Evolutionary conservation across 2,113 vertebrate species (phyloP).

Genomic region (Noctilio leporinus): DNA sequence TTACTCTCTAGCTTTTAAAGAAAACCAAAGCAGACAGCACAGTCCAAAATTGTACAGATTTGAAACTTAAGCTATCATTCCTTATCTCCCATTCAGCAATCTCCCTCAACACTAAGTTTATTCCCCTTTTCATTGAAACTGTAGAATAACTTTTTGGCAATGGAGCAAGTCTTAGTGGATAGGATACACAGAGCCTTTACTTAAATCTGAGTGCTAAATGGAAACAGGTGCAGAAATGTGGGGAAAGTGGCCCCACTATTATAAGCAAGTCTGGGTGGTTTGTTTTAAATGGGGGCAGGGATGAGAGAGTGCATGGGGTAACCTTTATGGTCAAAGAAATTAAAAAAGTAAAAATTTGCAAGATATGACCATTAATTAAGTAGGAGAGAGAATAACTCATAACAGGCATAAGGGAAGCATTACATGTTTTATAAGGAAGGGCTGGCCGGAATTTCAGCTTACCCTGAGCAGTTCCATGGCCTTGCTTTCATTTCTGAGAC

Average conservation of each 20-base stretch:
- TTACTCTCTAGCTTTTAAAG: neutral
- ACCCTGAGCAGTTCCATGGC: neutral
- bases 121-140: slow-evolving; percentile 49
- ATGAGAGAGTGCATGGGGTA: neutral
- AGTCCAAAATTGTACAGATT: neutral
- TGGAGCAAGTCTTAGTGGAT: slow-evolving; percentile 25
- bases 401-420: neutral
- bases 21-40: neutral
- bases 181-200: slow-evolving; percentile 47
- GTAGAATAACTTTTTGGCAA: slow-evolving; percentile 46
- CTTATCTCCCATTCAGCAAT: neutral
- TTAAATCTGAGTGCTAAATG: slow-evolving; percentile 24
- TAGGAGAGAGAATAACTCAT: neutral
- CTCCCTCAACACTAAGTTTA: slow-evolving; percentile 23
- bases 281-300: neutral
- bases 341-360: neutral
- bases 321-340: neutral
- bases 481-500: neutral
- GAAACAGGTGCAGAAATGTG: slow-evolving; percentile 25
- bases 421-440: neutral
- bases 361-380: neutral
- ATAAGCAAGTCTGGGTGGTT: slow-evolving; percentile 12
- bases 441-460: neutral
- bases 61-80: neutral
- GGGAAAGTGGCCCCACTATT: neutral